These are phyloP conservation scores for Trachymyrmex septentrionalis DNA, from an alignment of 1,140 invertebrate genomes.

Conservation along the genomic window DNA sequence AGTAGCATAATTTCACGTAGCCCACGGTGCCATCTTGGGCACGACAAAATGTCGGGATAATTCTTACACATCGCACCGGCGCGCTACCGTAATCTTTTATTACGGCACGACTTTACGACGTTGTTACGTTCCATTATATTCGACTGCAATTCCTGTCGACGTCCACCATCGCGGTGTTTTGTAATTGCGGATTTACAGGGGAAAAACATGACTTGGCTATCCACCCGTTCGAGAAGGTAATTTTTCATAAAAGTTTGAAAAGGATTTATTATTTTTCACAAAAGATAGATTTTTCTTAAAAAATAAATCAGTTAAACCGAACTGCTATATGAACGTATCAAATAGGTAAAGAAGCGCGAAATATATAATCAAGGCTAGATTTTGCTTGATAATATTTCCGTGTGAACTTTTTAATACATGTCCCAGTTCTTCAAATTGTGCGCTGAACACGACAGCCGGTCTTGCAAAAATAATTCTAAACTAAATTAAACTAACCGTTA, in stretches of 20 bases:
- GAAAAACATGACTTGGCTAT: background rate
- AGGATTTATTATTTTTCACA: background rate
- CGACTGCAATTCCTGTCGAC: slow-evolving; percentile 29
- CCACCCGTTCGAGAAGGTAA: background rate
- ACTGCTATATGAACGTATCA: too few relatives aligned
- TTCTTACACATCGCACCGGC: background rate
- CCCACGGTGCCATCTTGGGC: slow-evolving; percentile 17
- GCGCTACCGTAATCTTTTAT: slow-evolving; percentile 42
- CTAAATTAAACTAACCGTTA: too few relatives aligned
- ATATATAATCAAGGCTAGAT: too few relatives aligned
- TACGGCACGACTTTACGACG: slow-evolving; percentile 33
- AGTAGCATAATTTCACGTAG: slow-evolving; percentile 28
- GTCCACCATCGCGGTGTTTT: background rate
- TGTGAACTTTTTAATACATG: too few relatives aligned
- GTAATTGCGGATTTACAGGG: background rate
- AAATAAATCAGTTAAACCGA: background rate
- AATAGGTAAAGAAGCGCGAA: too few relatives aligned
- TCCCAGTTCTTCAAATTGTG: too few relatives aligned
- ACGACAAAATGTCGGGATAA: background rate
- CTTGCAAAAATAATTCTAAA: too few relatives aligned
- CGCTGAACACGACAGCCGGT: too few relatives aligned
- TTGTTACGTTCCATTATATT: slow-evolving; percentile 28
- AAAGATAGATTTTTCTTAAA: background rate
- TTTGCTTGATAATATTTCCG: too few relatives aligned
- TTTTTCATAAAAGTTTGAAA: background rate